Percentiles rank a stretch among this genome's conserved stretches.
Evolutionary conservation across 2,113 vertebrate species (phyloP).

Genomic region (Amphilophus citrinellus): DNA sequence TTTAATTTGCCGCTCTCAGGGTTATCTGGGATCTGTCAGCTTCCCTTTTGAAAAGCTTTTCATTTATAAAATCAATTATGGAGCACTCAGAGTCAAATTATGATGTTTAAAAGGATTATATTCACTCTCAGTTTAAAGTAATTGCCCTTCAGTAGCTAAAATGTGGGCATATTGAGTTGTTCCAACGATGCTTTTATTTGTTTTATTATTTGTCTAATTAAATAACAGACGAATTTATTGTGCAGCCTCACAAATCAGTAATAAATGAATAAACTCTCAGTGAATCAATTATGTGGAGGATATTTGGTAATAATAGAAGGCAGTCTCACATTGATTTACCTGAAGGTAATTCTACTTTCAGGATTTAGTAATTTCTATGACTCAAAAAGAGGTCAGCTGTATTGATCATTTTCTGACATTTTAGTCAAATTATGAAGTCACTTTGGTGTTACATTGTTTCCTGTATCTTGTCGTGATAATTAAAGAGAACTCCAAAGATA

Average conservation of each 20-base stretch:
- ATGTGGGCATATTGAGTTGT: not conserved
- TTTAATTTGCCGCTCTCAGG: not conserved
- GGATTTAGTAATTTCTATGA: not conserved
- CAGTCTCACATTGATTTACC: not conserved
- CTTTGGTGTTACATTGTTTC: not conserved
- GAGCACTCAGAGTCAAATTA: not conserved
- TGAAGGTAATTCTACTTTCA: not conserved
- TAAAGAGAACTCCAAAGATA: not conserved
- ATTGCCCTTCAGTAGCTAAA: not conserved
- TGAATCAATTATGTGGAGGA: not conserved
- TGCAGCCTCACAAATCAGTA: not conserved
- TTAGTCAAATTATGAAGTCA: too few species aligned
- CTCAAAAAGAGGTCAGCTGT: not conserved
- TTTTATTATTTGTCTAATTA: conserved; percentile 5
- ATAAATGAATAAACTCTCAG: not conserved
- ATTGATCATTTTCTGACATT: not conserved
- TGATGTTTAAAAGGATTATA: conserved; percentile 1
- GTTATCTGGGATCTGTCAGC: conserved; percentile 1
- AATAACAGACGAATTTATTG: not conserved
- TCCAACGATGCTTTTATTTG: not conserved
- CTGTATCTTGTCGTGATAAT: not conserved
- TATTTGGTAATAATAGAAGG: not conserved
- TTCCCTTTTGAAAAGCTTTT: not conserved
- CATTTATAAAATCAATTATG: conserved; percentile 4
- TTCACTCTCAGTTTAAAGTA: not conserved